These are phyloP conservation scores for Lepus oiostolus DNA, from an alignment of 2,797 vertebrate species.

Conservation along the genomic window DNA sequence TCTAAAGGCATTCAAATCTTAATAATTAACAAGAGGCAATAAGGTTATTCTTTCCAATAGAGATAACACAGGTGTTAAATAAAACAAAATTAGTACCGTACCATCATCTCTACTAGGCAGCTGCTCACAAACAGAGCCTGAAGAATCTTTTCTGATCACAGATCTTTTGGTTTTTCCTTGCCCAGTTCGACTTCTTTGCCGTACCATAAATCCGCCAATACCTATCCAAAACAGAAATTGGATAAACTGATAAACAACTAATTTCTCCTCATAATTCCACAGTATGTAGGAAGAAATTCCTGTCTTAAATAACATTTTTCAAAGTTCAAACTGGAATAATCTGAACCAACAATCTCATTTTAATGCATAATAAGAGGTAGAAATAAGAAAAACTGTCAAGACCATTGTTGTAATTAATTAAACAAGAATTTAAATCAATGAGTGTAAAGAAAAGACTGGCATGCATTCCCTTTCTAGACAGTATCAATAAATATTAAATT, in stretches of 20 bases:
- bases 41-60: neutral
- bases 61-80: neutral
- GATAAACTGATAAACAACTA: neutral
- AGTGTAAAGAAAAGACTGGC: neutral
- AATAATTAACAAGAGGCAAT: neutral
- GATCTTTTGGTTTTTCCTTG: slow-evolving; percentile 95
- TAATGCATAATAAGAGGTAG: neutral
- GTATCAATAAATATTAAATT: neutral
- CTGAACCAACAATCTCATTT: slow-evolving; percentile 18
- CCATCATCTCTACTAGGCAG: slow-evolving; percentile 94
- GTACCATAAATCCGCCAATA: slow-evolving; percentile 99
- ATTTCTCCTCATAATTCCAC: neutral
- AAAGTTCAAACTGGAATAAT: neutral
- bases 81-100: slow-evolving; percentile 82
- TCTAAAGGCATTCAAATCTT: neutral
- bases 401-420: neutral
- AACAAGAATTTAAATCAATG: neutral
- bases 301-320: neutral
- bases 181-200: slow-evolving; percentile 96
- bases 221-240: slow-evolving; percentile 88
- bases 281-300: neutral
- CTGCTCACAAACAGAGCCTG: slow-evolving; percentile 95
- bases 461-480: neutral
- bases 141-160: slow-evolving; percentile 96
- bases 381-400: neutral